Base-by-base conservation (phyloP, 2,797 vertebrate species). In the Parauchenoglanis punctatus region DNA sequence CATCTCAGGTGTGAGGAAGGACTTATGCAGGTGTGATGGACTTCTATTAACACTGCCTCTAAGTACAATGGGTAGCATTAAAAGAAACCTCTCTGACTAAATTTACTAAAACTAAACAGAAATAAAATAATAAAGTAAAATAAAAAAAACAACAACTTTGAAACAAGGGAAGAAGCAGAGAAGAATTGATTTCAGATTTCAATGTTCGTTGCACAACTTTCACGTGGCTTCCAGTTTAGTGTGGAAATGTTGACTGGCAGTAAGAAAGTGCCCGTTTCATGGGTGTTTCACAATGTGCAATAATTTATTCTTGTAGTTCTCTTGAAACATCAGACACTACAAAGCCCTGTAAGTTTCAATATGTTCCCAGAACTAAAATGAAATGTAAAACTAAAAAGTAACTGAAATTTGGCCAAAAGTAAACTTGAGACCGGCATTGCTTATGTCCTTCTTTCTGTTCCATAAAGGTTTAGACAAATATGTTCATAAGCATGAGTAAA, bases 141-240 rank as follows among this genome's bases (percentile, higher is more conserved):
- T 12, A 25, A 11, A 13, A 75, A 18, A 11, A 70, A 65, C 8
- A 68, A 68, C 10, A 20, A 20, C 28, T 46, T 52, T 75, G 13
- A 23, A 56, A 59, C 4, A 13, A 58, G 35, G 8, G 35, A 59
- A 40, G 56, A 80, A 59, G 20, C 18, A 25, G 77, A 59, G 52
- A 58, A 7, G 7, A 77, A 58, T 4, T 35, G 15, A 59, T 81
- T 46, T 81, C 59, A 65, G 25, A 49, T 82, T 65, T 65, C 54
- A 59, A 7, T 10, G 76, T 56, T 59, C 7, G 25, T 65, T 82
- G 81, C 4, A 8, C 61, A 82, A 67, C 1, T 7, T 17, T 81
- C 80, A 61, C 59, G 40, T 81, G 80, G 2, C 80, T 46, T 82
- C 40, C 81, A 82, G 59, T 28, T n/a, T 2, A 49, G 59, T 82